A percentile compares a stretch with the other conserved stretches of the same genome.
Conservation (phyloP, 2,113 vertebrate species). For the Calyptommatus sinebrachiatus region DNA sequence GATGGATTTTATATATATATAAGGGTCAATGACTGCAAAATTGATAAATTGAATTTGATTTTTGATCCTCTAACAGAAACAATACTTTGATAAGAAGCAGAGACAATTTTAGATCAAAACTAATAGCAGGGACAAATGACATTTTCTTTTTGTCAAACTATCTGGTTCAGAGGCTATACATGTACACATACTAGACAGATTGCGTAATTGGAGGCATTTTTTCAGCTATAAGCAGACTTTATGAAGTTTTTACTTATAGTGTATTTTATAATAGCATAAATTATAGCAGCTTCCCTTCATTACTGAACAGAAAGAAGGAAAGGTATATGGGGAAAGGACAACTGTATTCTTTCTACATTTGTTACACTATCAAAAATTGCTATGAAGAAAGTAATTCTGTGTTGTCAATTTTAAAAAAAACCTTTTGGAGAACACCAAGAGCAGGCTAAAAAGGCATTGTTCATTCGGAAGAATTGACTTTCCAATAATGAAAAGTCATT, state of each 20-base stretch:
- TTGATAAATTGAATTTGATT: too few relatives aligned
- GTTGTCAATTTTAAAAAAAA: background rate
- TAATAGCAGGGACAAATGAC: background rate
- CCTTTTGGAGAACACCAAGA: constrained; percentile 8
- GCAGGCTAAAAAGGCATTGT: background rate
- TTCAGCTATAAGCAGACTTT: background rate
- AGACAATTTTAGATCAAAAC: constrained; percentile 1
- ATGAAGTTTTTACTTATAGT: background rate
- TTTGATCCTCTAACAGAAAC: too few relatives aligned
- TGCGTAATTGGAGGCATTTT: background rate
- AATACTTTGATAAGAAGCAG: background rate
- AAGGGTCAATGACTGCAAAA: too few relatives aligned
- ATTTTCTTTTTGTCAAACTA: background rate
- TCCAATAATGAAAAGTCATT: constrained; percentile 17
- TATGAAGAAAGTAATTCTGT: constrained; percentile 11
- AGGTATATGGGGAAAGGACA: background rate
- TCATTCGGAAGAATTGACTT: background rate
- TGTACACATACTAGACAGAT: background rate
- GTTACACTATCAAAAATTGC: background rate
- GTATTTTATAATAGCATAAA: background rate
- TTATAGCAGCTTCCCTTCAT: background rate
- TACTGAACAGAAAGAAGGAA: constrained; percentile 7
- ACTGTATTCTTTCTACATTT: background rate
- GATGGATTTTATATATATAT: too few relatives aligned
- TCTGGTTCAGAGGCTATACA: background rate